Evolutionary conservation across 2,113 vertebrate genomes (phyloP), one percentile per base, ranked within the genome.

Genomic region (Archilochus colubris): DNA sequence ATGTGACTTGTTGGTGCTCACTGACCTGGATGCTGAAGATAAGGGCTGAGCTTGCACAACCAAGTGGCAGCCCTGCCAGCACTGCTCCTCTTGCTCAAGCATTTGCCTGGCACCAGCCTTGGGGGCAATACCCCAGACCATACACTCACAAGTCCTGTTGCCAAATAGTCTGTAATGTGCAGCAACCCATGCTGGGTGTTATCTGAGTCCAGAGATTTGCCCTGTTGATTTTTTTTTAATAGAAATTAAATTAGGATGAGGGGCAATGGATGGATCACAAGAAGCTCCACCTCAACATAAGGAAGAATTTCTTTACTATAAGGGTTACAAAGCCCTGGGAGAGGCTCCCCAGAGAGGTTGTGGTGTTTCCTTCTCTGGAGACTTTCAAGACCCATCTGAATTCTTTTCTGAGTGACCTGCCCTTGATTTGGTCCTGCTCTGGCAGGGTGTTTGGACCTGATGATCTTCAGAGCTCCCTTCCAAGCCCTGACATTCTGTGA

Each of bases 11-110:
- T 40, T 63, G 0, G 2, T 82, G 69, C 44, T 84, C 66, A 5
- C 69, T 0, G 2, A 67, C 70, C 48, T 33, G 9, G 64, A 19
- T 16, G 50, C 38, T 20, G 31, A 68, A 85, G 87, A 57, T 87
- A 93, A 91, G 75, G 53, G 58, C 62, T 68, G 14, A 13, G 70
- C 17, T 82, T 94, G 89, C 91, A 76, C 70, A 91, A 78, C 10
- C 46, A 25, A 14, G 61, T 70, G 63, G 17, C n/a, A 74, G 21
- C 43, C 33, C 18, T 23, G 75, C 38, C n/a, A 81, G 63, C 12
- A 91, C 57, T 48, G 18, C 46, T 20, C 46, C 23, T 81, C 81
- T 53, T 91, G 79, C 58, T 64, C 87, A 85, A 61, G 74, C 18
- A 3, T 54, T 54, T 57, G 50, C 72, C 11, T 21, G 40, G 53